Evolutionary conservation across 2,888 invertebrate species (phyloP), one percentile per base, ranked within the genome.

Genomic region (Eurytoma californica): DNA sequence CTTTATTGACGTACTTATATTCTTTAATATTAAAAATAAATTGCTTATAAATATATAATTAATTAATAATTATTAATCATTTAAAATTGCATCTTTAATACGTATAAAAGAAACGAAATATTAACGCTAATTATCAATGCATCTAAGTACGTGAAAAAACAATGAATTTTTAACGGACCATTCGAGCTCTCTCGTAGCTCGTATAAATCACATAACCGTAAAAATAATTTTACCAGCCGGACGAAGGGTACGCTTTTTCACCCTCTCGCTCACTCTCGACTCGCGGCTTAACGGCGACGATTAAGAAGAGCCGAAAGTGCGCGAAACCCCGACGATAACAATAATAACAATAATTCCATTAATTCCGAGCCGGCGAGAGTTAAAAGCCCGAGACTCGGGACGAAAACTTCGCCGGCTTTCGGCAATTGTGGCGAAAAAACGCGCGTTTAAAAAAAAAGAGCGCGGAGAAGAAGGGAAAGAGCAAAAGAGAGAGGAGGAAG

Each of bases 331-430:
- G 69, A 79, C 73, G 49, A 72, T 79, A 81, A 79, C 76, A 77
- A 79, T 79, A 79, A 81, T 77, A 84, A 84, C 83, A 85, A 85
- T 86, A 84, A 86, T 85, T 83, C 82, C 84, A 82, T 84, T 84
- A 84, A 84, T 85, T 85, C 82, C 13, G 69, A 14, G 55, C 7
- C 18, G 63, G 73, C 81, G 75, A 72, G 72, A 73, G 63, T 72
- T 72, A 72, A 72, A 74, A 75, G 66, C 74, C 61, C 39, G 39
- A 39, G 68, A 77, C 81, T 82, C 79, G 58, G 65, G 74, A 78
- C 67, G 82, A 84, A 76, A 86, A 86, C 81, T 87, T 86, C 80
- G 82, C 81, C 83, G 83, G 84, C 85, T 86, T 84, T 82, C 53
- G 75, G 83, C 79, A 83, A 85, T 84, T 84, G 85, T 83, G 85